These are phyloP conservation scores for Euzetes globulus DNA, from an alignment of 2,888 invertebrate species.

Conservation along the genomic window DNA sequence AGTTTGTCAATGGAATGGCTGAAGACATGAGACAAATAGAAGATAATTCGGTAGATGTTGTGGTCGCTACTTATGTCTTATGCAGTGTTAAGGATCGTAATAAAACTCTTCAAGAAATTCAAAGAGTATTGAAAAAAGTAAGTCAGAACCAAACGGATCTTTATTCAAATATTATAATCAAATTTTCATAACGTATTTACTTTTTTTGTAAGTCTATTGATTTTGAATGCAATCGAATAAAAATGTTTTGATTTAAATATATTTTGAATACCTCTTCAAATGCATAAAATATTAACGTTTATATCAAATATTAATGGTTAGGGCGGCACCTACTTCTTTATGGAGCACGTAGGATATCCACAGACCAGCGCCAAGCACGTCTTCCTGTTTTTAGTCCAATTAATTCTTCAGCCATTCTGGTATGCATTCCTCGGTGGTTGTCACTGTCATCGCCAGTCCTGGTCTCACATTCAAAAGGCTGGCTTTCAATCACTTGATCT, in stretches of 20 bases:
- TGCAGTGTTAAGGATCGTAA: slow-evolving; percentile 22
- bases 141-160: neutral
- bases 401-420: slow-evolving; percentile 15
- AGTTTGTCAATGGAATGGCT: slow-evolving; percentile 20
- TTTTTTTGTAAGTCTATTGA: neutral
- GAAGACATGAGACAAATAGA: slow-evolving; percentile 31
- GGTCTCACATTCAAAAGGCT: slow-evolving; percentile 17
- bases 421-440: slow-evolving; percentile 25
- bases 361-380: slow-evolving; percentile 1
- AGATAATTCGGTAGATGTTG: slow-evolving; percentile 20
- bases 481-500: slow-evolving; percentile 12
- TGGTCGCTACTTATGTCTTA: slow-evolving; percentile 26
- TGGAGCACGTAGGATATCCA: slow-evolving; percentile 20
- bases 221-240: neutral
- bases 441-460: slow-evolving; percentile 22
- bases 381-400: neutral
- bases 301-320: neutral
- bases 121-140: slow-evolving; percentile 27
- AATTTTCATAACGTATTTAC: neutral
- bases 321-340: slow-evolving; percentile 23
- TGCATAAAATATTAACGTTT: neutral
- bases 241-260: neutral
- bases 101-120: slow-evolving; percentile 11
- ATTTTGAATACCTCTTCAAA: neutral
- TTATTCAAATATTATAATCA: neutral